Evolutionary conservation across 2,113 vertebrate genomes (phyloP), one percentile per base, ranked within the genome.

Genomic region (Podarcis raffonei): DNA sequence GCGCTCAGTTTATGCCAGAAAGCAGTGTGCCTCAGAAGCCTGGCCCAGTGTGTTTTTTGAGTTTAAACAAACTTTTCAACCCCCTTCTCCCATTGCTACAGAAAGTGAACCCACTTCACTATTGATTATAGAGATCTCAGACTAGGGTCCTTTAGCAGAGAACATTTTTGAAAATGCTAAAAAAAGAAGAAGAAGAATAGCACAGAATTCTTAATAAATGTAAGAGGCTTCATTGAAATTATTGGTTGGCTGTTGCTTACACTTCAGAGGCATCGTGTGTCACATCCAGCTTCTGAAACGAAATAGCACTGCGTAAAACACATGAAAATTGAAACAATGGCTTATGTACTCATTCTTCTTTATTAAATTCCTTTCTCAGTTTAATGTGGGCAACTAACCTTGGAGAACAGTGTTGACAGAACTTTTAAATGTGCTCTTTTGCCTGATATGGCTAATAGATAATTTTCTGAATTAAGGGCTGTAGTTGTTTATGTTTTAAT

Each of bases 301-400:
- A 1, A 91, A 87, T 11, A 87, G 1, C 62, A 72, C 76, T 92
- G n/a, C 92, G 86, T 92, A 32, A 86, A 81, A 92, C 86, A 72
- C 77, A 81, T 37, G 15, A 90, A 91, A 84, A 32, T 69, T 5
- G 83, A 85, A 39, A 66, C 18, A 11, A 84, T 91, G 71, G 88
- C 84, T 91, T 93, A n/a, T 93, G 68, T 86, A 90, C 53, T 8
- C 69, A 23, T 53, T 62, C 30, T 80, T 83, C 85, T 90, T 83
- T 37, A 76, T 69, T 83, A 87, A 74, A 74, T 79, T 53, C 83
- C 75, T 86, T 93, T 57, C 76, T 94, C 68, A 85, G 81, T 85
- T 89, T 94, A 91, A 90, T 93, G 91, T 93, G 90, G 94, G 94
- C 94, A 94, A 86, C 92, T 95, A 89, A 90, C 91, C 90, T 94